Base-by-base conservation (phyloP, 1,140 invertebrate genomes). In the Trichonephila inaurata region DNA sequence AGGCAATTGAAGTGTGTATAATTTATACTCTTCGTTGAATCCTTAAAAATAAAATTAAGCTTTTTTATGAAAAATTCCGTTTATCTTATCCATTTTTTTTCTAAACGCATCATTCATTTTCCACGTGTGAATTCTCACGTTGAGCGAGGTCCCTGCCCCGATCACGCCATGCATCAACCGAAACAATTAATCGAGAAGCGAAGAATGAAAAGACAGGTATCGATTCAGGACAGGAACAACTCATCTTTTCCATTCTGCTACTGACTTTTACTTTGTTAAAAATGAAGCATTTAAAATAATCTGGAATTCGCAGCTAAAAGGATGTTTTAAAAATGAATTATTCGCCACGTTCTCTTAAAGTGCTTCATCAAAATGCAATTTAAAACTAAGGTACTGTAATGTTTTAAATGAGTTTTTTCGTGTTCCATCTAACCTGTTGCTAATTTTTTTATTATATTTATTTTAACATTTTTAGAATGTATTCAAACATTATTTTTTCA, bases 121-220 rank as follows among this genome's bases (percentile, higher is more conserved):
- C 33, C 33, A 58, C 44, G 82, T 83, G 82, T 58, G 82, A 83
- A 60, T 83, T 83, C 82, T 83, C 82, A 83, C 82, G 51, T 83
- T n/a, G 12, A 83, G 40, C 12, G 12, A 77, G 72, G 33, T 28
- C 18, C 16, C n/a, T n/a, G 24, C 66, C 66, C 66, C n/a, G 21
- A 40, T 66, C 66, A 69, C 72, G 72, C 28, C 28, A 33, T 77
- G 28, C 72, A 40, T 77, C 72, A 77, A 77, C 24, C 16, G 72
- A 77, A 77, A 77, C 72, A 77, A 77, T 77, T 77, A 77, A 77
- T 77, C 14, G 72, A 77, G 16, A 4, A 40, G 72, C 72, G 16
- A 77, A 64, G 62, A 64, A 64, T 64, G 62, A 18, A 64, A 21
- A 21, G 72, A 33, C 72, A 77, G 72, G 72, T 77, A 77, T 77